Base-by-base conservation (phyloP, 2,113 vertebrate genomes). In the Dicrurus megarhynchus region DNA sequence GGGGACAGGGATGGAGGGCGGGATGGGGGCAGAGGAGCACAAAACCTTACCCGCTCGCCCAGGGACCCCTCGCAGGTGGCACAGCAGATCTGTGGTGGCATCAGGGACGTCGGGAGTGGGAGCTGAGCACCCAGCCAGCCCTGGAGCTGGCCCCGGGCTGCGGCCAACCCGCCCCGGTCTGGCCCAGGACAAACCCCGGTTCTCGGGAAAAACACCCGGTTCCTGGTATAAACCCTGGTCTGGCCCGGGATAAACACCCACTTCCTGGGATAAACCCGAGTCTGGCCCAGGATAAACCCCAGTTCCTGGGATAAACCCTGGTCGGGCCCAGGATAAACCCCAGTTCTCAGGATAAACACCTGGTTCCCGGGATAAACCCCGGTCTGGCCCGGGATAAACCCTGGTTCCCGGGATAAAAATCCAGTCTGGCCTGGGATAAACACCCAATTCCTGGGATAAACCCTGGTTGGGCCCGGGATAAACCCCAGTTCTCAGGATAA, bases 41-140 rank as follows among this genome's bases (percentile, higher is more conserved):
- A 1, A 20, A 73, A 24, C 10, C 0, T 6, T 35, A 65, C 33
- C n/a, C 18, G 30, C 41, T 55, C 16, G 0, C 39, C 39, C 0
- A 13, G 28, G 39, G 39, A 39, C 39, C 39, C 39, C 41, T 55
- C 16, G 0, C 0, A 13, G 28, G 65, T 39, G 70, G 13, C 56
- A 2, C 46, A 30, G 32, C 18, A n/a, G n/a, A n/a, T n/a, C 83
- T 2, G 0, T 2, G 52, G 42, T 7, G 27, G 27, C 52, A 2
- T 4, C 44, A 5, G 90, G 68, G 73, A 28, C 37, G 4, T 2
- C 0, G 1, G 13, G 4, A 68, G n/a, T 0, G 2, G 33, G 30
- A 0, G 20, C 67, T 67, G 76, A 80, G 94, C 30, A 37, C 60
- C 24, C 78, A 16, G 16, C 60, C 67, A 50, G 23, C 23, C 46